phyloP scores from a whole-genome alignment of 2,888 invertebrate genomes.

The Chloroclystis v-ata region DNA sequence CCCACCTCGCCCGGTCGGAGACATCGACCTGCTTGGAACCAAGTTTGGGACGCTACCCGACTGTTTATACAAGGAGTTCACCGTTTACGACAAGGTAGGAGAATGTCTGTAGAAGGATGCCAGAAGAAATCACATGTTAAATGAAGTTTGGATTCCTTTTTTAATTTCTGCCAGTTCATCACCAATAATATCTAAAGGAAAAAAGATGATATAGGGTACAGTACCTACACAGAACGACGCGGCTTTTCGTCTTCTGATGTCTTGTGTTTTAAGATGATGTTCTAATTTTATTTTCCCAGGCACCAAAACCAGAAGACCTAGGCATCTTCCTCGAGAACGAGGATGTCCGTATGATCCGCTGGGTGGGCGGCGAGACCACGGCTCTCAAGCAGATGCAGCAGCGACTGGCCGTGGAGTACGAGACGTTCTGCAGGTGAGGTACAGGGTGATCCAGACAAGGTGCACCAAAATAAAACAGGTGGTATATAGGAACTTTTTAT shows the following conservation, averaged over 20 bases:
- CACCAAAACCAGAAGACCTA: slow-evolving; percentile 78
- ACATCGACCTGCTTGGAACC: slow-evolving; percentile 61
- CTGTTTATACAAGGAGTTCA: slow-evolving; percentile 64
- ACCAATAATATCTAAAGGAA: too few relatives aligned
- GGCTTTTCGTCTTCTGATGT: too few relatives aligned
- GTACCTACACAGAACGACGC: too few relatives aligned
- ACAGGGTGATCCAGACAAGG: too few relatives aligned
- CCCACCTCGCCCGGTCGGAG: slow-evolving; percentile 76
- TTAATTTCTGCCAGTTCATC: too few relatives aligned
- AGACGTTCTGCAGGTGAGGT: slow-evolving; percentile 67
- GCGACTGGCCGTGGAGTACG: slow-evolving; percentile 76
- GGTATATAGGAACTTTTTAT: too few relatives aligned
- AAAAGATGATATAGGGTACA: too few relatives aligned
- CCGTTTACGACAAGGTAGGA: slow-evolving; percentile 65
- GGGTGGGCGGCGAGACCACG: slow-evolving; percentile 82
- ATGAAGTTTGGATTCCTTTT: too few relatives aligned
- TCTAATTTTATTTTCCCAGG: slow-evolving; percentile 33
- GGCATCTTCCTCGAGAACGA: slow-evolving; percentile 73
- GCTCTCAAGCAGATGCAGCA: slow-evolving; percentile 78
- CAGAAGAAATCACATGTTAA: too few relatives aligned
- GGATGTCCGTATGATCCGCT: slow-evolving; percentile 72
- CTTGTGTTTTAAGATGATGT: too few relatives aligned
- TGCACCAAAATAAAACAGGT: too few relatives aligned
- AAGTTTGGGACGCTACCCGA: slow-evolving; percentile 68
- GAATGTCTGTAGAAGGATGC: too few relatives aligned